phyloP scores from a whole-genome alignment of 2,797 vertebrate species.

The Hyperoplus lanceolatus region DNA sequence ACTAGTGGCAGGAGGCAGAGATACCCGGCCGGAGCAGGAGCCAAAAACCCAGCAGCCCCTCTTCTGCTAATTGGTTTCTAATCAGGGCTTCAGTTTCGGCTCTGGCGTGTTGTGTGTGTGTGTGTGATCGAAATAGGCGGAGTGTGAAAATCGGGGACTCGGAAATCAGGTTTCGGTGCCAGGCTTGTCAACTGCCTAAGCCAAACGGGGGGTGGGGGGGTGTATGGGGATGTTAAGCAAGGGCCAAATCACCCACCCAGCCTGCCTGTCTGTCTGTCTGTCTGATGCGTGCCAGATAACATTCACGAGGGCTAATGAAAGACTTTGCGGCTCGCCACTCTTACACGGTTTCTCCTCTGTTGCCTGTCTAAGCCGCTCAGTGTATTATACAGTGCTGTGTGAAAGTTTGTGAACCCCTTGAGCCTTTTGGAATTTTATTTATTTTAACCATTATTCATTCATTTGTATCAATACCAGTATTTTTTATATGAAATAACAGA shows the following conservation, averaged over 20 bases:
- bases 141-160: slow-evolving; percentile 65
- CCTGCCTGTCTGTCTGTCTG: slow-evolving; percentile 31
- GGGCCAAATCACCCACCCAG: slow-evolving; percentile 67
- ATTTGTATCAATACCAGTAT: too few species aligned
- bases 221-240: slow-evolving; percentile 38
- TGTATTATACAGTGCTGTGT: slow-evolving; percentile 1
- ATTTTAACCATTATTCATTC: too few species aligned
- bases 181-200: slow-evolving; percentile 63
- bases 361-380: slow-evolving; percentile 20
- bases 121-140: slow-evolving; percentile 60
- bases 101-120: slow-evolving; percentile 30
- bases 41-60: slow-evolving; percentile 47
- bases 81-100: slow-evolving; percentile 69
- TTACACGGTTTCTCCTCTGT: slow-evolving; percentile 20
- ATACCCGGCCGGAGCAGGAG: slow-evolving; percentile 40
- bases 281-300: slow-evolving; percentile 69
- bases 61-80: slow-evolving; percentile 76
- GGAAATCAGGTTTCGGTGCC: slow-evolving; percentile 54
- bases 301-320: slow-evolving; percentile 74
- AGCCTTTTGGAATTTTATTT: too few species aligned
- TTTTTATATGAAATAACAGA: too few species aligned
- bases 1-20: slow-evolving; percentile 24
- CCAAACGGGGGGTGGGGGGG: slow-evolving; percentile 53
- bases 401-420: too few species aligned
- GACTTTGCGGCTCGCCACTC: slow-evolving; percentile 43